These are phyloP conservation scores for Plodia interpunctella DNA, from an alignment of 1,140 invertebrate genomes.

Conservation along the genomic window DNA sequence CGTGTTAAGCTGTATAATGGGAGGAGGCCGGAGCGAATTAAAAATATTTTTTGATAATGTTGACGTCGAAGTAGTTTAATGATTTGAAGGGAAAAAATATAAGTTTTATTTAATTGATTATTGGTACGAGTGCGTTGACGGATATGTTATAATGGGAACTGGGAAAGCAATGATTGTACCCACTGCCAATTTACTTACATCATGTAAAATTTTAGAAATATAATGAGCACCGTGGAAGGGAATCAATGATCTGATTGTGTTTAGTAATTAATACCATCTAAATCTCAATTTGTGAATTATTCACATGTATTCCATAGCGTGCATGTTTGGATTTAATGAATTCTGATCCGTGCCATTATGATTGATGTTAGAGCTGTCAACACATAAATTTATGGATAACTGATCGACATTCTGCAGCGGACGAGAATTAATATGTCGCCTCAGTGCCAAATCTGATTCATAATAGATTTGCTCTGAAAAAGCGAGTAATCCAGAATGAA, in stretches of 20 bases:
- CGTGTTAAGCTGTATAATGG: conserved; percentile 7
- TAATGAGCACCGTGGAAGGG: too few species aligned
- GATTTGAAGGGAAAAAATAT: too few species aligned
- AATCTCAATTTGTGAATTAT: neutral
- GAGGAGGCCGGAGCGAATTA: neutral
- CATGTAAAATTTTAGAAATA: too few species aligned
- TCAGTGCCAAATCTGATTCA: conserved; percentile 4
- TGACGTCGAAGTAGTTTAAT: too few species aligned
- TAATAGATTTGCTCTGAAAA: neutral
- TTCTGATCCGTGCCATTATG: neutral
- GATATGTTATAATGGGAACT: too few species aligned
- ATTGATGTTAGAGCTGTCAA: neutral
- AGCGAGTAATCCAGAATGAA: neutral
- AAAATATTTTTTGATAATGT: neutral
- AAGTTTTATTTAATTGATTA: too few species aligned
- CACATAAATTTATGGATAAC: neutral
- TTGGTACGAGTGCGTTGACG: too few species aligned
- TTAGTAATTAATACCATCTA: neutral
- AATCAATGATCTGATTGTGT: too few species aligned
- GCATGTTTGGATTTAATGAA: neutral
- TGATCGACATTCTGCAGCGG: neutral
- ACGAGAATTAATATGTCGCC: neutral
- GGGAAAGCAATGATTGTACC: too few species aligned
- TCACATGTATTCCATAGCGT: neutral
- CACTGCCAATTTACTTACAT: too few species aligned